Percentiles rank a stretch among this genome's conserved stretches.
Evolutionary conservation across 2,888 invertebrate species (phyloP).

Genomic region (Apamea crenata): DNA sequence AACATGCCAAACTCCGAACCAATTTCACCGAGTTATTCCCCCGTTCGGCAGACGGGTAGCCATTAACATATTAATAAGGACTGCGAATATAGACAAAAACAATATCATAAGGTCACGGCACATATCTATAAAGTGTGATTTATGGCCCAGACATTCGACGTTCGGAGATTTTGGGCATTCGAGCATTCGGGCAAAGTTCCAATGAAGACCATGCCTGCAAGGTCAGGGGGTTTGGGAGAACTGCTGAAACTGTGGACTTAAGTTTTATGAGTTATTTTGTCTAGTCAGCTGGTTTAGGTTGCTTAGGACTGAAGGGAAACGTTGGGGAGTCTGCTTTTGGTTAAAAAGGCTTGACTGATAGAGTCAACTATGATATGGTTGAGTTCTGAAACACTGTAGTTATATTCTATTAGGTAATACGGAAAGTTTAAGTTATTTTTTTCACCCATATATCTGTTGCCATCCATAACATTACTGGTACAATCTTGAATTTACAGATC

Average conservation of each 20-base stretch:
- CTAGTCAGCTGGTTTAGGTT: not conserved
- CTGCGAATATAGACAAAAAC: conserved; percentile 58
- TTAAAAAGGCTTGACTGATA: not conserved
- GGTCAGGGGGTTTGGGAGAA: conserved; percentile 22
- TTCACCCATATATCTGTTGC: not conserved
- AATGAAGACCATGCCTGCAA: conserved; percentile 47
- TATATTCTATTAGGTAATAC: too few relatives aligned
- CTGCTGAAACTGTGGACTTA: conserved; percentile 26
- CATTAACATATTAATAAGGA: conserved; percentile 63
- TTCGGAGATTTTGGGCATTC: conserved; percentile 48
- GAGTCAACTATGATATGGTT: not conserved
- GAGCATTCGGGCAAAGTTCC: conserved; percentile 67
- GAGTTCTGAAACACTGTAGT: not conserved
- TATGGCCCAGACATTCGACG: conserved; percentile 47
- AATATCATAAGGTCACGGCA: conserved; percentile 55
- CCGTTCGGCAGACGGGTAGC: conserved; percentile 42
- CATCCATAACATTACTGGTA: not conserved
- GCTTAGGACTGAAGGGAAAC: not conserved
- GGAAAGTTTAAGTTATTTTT: not conserved
- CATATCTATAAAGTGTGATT: conserved; percentile 59
- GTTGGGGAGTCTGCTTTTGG: not conserved
- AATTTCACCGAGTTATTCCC: conserved; percentile 54
- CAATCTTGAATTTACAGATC: not conserved
- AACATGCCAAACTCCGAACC: conserved; percentile 46
- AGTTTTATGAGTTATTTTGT: conserved; percentile 20